Percentiles rank a stretch among this genome's conserved stretches.
Conservation (phyloP, 2,888 invertebrate genomes). For the Lasioglossum calceatum region DNA sequence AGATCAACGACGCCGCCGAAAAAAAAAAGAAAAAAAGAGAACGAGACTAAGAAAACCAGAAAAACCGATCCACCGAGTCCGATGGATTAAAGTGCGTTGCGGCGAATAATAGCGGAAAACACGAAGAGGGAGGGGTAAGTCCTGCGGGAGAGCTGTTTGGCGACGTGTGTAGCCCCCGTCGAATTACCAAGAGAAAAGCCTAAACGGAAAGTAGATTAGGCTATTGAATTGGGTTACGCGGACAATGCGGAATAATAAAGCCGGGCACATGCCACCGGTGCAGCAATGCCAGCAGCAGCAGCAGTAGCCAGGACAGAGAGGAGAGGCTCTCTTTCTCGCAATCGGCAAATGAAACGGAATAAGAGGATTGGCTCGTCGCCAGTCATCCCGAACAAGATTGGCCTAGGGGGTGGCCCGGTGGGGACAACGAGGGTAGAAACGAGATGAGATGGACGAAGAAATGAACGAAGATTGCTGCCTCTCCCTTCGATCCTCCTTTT, state of each 20-base stretch:
- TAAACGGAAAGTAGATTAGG: slow-evolving; percentile 69
- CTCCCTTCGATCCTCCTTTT: slow-evolving; percentile 26
- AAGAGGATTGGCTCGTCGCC: slow-evolving; percentile 75
- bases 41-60: background rate
- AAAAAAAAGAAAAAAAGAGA: background rate
- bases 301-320: background rate
- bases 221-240: slow-evolving; percentile 65
- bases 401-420: slow-evolving; percentile 49
- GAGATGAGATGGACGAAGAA: slow-evolving; percentile 55
- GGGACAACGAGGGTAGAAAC: slow-evolving; percentile 42
- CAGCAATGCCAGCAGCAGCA: background rate
- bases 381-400: slow-evolving; percentile 59
- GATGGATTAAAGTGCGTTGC: background rate
- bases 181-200: slow-evolving; percentile 66
- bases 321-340: slow-evolving; percentile 39
- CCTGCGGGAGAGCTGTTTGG: slow-evolving; percentile 8
- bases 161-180: slow-evolving; percentile 36
- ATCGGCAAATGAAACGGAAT: slow-evolving; percentile 81
- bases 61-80: background rate
- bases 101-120: slow-evolving; percentile 1
- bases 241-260: slow-evolving; percentile 72
- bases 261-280: slow-evolving; percentile 44
- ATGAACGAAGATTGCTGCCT: slow-evolving; percentile 61
- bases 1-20: background rate
- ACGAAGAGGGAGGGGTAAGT: background rate